Evolutionary conservation across 2,797 vertebrate species (phyloP), one percentile per base, ranked within the genome.

Genomic region (Gymnocypris eckloni): DNA sequence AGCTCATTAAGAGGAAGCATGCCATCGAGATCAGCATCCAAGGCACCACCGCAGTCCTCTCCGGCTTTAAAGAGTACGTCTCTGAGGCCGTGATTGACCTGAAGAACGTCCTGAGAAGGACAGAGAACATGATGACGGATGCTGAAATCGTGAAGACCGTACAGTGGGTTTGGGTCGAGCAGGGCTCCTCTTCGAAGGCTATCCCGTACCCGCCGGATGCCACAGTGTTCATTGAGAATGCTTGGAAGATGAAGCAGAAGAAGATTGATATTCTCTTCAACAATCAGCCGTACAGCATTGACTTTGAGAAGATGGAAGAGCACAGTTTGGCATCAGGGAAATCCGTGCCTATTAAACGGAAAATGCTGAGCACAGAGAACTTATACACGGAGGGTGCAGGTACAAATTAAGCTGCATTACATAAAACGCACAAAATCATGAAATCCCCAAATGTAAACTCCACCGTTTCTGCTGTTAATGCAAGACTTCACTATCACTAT

Each of bases 221-320:
- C 0, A 92, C 79, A 0, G 89, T 94, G 0, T 93, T 93, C 75
- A 91, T 97, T 1, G 96, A 97, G 89, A 92, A 88, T 1, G 93
- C 94, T 2, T 95, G 95, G 94, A 90, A 78, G 87, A 89, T 86
- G 50, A 95, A 84, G 83, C 86, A 91, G 86, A 88, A 75, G 9
- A 91, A 79, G 22, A 56, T 96, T 1, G 95, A 96, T 0, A 87
- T 96, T 79, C 39, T 95, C 80, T 90, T 96, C 0, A 91, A 95
- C 1, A 93, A 92, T 28, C 92, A 93, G 66, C 95, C 94, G 0
- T 91, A 94, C 91, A 88, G 86, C 18, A 89, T 97, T 2, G 87
- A 95, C 89, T 90, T 97, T 16, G 92, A 94, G 86, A 96, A 92
- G 86, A 97, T 97, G 96, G 89, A 95, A 59, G 96, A 96, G 83